A percentile compares a stretch with the other conserved stretches of the same genome.
Evolutionary conservation across 2,888 invertebrate species (phyloP).

Genomic region (Tethea ocularis): DNA sequence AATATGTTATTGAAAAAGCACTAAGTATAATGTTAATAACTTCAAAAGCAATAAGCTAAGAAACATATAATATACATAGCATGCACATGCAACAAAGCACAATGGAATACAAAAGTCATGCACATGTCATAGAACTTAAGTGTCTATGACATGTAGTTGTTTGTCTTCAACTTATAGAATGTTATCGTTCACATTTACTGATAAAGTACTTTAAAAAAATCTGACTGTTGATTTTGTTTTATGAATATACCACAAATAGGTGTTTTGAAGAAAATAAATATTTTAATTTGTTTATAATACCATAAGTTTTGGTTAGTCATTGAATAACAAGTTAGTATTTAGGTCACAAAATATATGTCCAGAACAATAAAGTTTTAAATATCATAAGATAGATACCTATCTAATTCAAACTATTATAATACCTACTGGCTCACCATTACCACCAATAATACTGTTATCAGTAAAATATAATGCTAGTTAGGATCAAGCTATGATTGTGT

Average conservation of each 20-base stretch:
- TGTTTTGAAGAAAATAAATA: not conserved
- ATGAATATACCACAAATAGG: not conserved
- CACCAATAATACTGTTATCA: constrained; percentile 6
- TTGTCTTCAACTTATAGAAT: not conserved
- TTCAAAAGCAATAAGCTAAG: not conserved
- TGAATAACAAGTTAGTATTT: not conserved
- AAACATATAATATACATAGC: not conserved
- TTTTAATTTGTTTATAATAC: no score
- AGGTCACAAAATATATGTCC: not conserved
- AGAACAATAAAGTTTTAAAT: not conserved
- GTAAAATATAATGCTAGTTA: constrained; percentile 5
- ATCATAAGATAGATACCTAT: not conserved
- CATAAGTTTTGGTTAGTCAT: not conserved
- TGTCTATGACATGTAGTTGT: not conserved
- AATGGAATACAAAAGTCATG: not conserved
- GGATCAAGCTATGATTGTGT: not conserved
- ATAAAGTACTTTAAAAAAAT: not conserved
- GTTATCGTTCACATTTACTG: not conserved
- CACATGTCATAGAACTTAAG: not conserved
- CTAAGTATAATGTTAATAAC: no score
- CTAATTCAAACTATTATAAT: constrained; percentile 4
- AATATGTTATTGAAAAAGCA: not conserved
- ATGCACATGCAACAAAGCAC: constrained; percentile 7
- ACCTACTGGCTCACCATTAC: not conserved
- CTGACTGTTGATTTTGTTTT: not conserved